Conservation (phyloP, 1,140 invertebrate genomes). For the Drosophila pallidifrons region DNA sequence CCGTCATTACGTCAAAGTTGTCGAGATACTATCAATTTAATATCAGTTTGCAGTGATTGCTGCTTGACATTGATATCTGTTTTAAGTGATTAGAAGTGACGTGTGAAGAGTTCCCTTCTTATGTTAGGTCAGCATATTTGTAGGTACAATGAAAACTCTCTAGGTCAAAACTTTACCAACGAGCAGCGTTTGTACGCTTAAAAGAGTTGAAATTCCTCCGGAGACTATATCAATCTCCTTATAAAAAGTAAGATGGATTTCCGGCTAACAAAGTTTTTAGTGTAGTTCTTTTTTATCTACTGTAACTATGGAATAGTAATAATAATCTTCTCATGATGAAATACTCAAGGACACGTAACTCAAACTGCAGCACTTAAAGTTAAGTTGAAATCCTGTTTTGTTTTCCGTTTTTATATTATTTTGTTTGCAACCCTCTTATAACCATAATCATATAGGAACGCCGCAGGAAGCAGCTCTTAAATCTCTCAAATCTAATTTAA, state of each 20-base stretch:
- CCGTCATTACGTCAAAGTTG: not conserved
- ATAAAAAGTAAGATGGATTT: too few relatives aligned
- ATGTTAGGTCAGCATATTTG: too few relatives aligned
- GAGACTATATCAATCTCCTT: too few relatives aligned
- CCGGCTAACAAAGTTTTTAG: too few relatives aligned
- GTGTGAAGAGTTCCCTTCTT: too few relatives aligned
- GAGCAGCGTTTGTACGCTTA: too few relatives aligned
- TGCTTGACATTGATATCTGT: not conserved
- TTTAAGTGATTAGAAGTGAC: not conserved
- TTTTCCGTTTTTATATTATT: not conserved
- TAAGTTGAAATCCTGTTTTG: not conserved
- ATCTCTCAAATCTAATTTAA: slow-evolving; percentile 14
- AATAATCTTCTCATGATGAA: not conserved
- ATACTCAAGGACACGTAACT: not conserved
- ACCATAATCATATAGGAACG: not conserved
- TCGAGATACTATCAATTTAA: slow-evolving; percentile 1
- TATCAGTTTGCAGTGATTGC: not conserved
- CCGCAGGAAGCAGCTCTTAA: slow-evolving; percentile 1
- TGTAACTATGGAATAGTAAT: too few relatives aligned
- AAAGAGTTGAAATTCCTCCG: too few relatives aligned
- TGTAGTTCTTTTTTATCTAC: too few relatives aligned
- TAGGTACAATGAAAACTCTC: too few relatives aligned
- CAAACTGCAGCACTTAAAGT: slow-evolving; percentile 1
- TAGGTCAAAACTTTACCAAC: too few relatives aligned
- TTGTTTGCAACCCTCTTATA: not conserved